These are phyloP conservation scores for Rhynchonycteris naso DNA, from an alignment of 2,797 vertebrate species.

Conservation along the genomic window DNA sequence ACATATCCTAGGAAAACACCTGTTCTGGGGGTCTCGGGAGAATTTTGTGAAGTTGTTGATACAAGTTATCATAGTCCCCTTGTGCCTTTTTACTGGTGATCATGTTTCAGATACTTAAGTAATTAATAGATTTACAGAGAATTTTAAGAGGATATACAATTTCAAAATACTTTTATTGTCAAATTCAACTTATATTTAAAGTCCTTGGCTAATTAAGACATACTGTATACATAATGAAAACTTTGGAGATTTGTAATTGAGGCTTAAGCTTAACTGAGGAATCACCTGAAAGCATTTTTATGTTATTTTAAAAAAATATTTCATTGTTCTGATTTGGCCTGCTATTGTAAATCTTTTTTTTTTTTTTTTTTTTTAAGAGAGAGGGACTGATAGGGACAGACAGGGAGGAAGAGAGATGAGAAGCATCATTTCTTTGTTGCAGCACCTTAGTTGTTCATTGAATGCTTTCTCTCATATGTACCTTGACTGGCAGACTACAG, in stretches of 20 bases:
- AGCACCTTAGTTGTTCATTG: too few species aligned
- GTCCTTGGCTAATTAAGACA: background rate
- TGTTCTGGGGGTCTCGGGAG: background rate
- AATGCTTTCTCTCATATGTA: too few species aligned
- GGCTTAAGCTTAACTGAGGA: background rate
- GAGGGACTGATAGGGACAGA: too few species aligned
- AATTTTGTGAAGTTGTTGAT: conserved; percentile 9
- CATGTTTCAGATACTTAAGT: background rate
- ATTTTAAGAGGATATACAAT: background rate
- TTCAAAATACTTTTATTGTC: background rate
- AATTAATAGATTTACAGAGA: background rate
- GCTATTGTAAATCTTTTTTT: background rate
- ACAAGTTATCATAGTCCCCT: background rate
- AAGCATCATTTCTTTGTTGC: too few species aligned
- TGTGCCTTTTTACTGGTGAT: background rate
- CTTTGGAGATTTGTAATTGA: background rate
- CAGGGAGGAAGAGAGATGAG: too few species aligned
- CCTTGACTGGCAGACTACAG: too few species aligned
- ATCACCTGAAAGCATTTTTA: background rate
- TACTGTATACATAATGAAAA: background rate
- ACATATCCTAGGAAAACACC: background rate
- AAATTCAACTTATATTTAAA: background rate
- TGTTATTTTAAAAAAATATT: conserved; percentile 1
- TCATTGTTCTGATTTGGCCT: background rate
- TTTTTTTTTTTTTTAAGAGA: too few species aligned